Percentiles rank a stretch among this genome's conserved stretches.
Conservation (phyloP, 2,113 vertebrate genomes). For the Petromus typicus region DNA sequence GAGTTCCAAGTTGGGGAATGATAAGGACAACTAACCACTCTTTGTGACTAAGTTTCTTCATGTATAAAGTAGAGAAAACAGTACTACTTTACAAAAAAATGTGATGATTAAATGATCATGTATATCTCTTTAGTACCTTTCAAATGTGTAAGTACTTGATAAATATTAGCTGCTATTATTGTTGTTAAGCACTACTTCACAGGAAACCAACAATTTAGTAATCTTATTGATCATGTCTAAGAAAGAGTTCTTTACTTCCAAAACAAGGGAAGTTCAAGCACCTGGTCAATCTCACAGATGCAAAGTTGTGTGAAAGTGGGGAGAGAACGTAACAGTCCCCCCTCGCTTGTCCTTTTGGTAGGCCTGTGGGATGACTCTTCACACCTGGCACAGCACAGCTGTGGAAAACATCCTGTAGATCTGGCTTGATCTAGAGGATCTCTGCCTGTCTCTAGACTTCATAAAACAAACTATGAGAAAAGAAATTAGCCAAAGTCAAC, state of each 20-base stretch:
- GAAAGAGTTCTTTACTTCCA: constrained; percentile 6
- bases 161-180: background rate
- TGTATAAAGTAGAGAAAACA: background rate
- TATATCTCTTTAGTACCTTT: background rate
- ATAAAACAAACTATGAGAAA: constrained; percentile 75
- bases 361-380: background rate
- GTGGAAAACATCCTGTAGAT: constrained; percentile 65
- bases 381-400: constrained; percentile 56
- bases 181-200: background rate
- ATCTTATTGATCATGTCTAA: background rate
- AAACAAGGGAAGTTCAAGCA: background rate
- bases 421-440: constrained; percentile 57
- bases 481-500: constrained; percentile 82
- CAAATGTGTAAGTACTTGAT: background rate
- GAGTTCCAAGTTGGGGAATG: background rate
- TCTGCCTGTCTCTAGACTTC: constrained; percentile 75
- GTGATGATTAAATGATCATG: background rate
- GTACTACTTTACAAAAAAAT: background rate
- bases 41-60: constrained; percentile 11
- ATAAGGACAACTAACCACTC: background rate
- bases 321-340: constrained; percentile 13
- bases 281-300: background rate
- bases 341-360: constrained; percentile 35
- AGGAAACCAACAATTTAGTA: background rate
- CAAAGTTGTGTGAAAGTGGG: background rate